Base-by-base conservation (phyloP, 2,113 vertebrate species). In the Psilopsiagon aurifrons region DNA sequence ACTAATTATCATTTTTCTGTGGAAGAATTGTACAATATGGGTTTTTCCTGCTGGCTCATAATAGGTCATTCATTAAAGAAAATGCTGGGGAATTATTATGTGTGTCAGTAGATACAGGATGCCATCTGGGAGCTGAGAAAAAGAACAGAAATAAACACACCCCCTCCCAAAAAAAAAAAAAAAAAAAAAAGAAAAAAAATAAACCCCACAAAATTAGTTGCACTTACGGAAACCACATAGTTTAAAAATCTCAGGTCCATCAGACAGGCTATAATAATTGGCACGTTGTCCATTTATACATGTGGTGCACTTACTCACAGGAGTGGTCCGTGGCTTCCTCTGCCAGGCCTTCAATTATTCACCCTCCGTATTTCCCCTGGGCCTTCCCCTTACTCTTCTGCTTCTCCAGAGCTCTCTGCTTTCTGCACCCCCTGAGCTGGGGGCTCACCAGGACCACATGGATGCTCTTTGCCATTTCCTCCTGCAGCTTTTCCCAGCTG, bases 121-220 rank as follows among this genome's bases (percentile, higher is more conserved):
- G 71, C 96, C 96, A 95, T 94, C 92, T 96, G 96, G 93, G 88
- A 97, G 57, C 67, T 91, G 68, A 94, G 95, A 94, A 97, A 94
- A 93, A 49, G 87, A 96, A 89, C 86, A 86, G 79, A 94, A 96
- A 92, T 93, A 85, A 94, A 70, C 86, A 43, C 0, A 4, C n/a
- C 20, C 54, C 8, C 31, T 9, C 9, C 39, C 39, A 39, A 39
- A 39, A 11, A 23, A 49, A 28, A 52, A 52, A 28, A 57, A 31
- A 31, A 78, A 33, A 35, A 60, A 60, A 59, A 59, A 24, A 59
- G 70, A 73, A 13, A 55, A 60, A 2, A 1, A 90, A 76, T 77
- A 78, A 95, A 94, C 35, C 4, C 0, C 60, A 52, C 3, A 8
- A 88, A 86, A 94, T 94, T 55, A 94, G 63, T 87, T 74, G 64